Conservation (phyloP, 2,888 invertebrate genomes). For the Perdita meconis region DNA sequence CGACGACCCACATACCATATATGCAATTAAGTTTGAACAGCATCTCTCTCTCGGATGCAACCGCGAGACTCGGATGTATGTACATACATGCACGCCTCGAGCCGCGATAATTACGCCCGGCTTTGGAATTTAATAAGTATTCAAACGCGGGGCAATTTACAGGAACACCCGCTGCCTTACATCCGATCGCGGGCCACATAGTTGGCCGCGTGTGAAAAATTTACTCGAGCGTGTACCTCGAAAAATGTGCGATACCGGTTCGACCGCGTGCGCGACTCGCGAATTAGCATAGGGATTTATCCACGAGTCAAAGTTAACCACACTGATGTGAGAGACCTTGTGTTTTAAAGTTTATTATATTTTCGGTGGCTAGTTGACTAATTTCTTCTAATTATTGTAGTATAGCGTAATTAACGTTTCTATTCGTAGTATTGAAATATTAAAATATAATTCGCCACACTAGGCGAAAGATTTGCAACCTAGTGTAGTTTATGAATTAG, state of each 20-base stretch:
- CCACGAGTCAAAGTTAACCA: constrained; percentile 6
- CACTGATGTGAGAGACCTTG: too few species aligned
- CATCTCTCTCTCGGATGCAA: constrained; percentile 6
- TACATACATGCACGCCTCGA: not conserved
- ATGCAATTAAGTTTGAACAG: constrained; percentile 35
- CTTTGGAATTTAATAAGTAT: constrained; percentile 35
- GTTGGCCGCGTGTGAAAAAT: constrained; percentile 24
- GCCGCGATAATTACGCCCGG: constrained; percentile 23
- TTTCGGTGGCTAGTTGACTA: too few species aligned
- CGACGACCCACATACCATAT: constrained; percentile 50
- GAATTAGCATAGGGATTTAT: constrained; percentile 38
- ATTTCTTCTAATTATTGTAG: too few species aligned
- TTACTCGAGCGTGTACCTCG: not conserved
- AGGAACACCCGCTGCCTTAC: not conserved
- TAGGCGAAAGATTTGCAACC: too few species aligned
- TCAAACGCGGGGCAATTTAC: constrained; percentile 3
- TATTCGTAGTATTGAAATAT: too few species aligned
- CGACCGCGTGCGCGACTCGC: constrained; percentile 7
- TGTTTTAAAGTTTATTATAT: too few species aligned
- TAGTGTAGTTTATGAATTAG: too few species aligned
- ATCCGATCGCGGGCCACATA: constrained; percentile 1
- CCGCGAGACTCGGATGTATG: not conserved
- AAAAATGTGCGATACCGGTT: constrained; percentile 41
- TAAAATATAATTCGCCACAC: too few species aligned
- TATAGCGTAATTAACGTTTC: too few species aligned